Percentiles rank a stretch among this genome's conserved stretches.
Conservation (phyloP, 2,888 invertebrate species). For the Amphipyra berbera region DNA sequence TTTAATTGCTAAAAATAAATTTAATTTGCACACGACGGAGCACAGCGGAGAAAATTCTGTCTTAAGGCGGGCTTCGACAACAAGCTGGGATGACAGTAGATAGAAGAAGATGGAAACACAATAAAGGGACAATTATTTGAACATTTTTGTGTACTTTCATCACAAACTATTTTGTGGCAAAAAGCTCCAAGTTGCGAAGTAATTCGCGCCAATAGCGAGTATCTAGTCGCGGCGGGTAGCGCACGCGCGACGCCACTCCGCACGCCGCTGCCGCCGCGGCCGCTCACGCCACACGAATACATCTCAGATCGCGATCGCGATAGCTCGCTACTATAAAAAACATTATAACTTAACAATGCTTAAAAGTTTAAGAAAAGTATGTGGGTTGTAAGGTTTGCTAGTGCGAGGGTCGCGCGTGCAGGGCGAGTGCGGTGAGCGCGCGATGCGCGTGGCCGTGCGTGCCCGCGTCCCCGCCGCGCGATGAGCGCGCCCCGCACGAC, state of each 20-base stretch:
- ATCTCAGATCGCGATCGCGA: constrained; percentile 70
- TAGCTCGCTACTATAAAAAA: constrained; percentile 55
- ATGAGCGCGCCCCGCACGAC: constrained; percentile 83
- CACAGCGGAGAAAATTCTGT: neutral
- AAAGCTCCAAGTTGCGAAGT: constrained; percentile 58
- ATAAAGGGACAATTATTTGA: constrained; percentile 33
- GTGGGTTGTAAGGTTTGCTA: constrained; percentile 37
- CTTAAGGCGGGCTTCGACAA: neutral
- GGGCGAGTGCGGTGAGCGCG: constrained; percentile 74
- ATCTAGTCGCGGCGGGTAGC: constrained; percentile 67
- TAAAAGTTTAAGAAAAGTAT: constrained; percentile 29
- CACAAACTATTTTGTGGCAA: constrained; percentile 51
- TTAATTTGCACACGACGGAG: too few relatives aligned
- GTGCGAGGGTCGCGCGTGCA: constrained; percentile 52
- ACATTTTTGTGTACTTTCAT: constrained; percentile 30
- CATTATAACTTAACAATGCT: constrained; percentile 37
- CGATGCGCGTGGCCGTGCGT: constrained; percentile 75
- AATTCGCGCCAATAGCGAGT: constrained; percentile 61
- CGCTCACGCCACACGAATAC: constrained; percentile 73
- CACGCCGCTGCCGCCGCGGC: constrained; percentile 75
- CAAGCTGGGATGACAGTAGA: neutral
- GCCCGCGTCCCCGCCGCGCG: constrained; percentile 77
- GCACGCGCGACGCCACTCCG: constrained; percentile 87
- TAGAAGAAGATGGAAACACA: constrained; percentile 18
- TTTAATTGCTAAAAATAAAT: too few relatives aligned